Base-by-base conservation (phyloP, 1,140 invertebrate genomes). In the Drosophila pectinifera region DNA sequence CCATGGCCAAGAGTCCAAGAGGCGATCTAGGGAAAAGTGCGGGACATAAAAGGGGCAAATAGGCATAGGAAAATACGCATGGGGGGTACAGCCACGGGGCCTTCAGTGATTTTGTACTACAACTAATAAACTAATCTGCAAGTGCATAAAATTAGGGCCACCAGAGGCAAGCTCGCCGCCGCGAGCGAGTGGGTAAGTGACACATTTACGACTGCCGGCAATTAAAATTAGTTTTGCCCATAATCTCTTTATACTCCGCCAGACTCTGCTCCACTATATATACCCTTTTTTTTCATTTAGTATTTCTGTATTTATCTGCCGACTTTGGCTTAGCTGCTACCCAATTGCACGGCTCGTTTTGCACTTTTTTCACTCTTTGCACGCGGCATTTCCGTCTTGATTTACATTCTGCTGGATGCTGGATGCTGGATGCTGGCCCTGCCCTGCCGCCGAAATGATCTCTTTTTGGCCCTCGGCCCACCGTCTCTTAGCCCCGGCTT, bases 71-170 rank as follows among this genome's bases (percentile, higher is more conserved):
- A 22, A 20, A 31, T n/a, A n/a, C n/a, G n/a, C n/a, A n/a, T n/a
- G 11, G 14, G 34, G 58, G 20, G 16, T 14, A 38, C 18, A 18
- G 39, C 2, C 34, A 43, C 49, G 34, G 31, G 55, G 80, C 80
- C 79, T 58, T 86, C 83, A 80, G 58, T 89, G 72, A 83, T 86
- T 89, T 73, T 88, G 83, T 88, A 79, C 70, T 88, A 88, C 84
- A 89, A 89, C 85, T 89, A 89, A 89, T 89, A 89, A 89, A 90
- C 84, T 89, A 89, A 89, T 89, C 80, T 84, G 84, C 84, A 89
- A 89, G 84, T 89, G 84, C 84, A 89, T 89, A 89, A 90, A 90
- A 89, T 84, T 88, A 89, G 77, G 84, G 84, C 84, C 84, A 88
- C 84, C 73, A 83, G 83, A 79, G 78, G 72, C 77, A 61, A 67